These are phyloP conservation scores for Eumacrocentrus americanus DNA, from an alignment of 2,888 invertebrate genomes.

Conservation along the genomic window DNA sequence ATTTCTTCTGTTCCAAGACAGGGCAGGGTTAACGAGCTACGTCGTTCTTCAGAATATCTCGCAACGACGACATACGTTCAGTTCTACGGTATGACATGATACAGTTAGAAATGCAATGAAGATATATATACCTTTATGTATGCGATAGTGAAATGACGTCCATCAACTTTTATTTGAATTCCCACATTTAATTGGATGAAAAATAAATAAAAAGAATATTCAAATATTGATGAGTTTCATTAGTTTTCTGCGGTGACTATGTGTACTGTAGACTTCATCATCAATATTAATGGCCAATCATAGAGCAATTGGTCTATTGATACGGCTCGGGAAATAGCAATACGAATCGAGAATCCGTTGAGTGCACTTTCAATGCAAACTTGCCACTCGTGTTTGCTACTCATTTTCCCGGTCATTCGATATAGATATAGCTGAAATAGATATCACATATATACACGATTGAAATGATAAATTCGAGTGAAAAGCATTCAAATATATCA, in stretches of 20 bases:
- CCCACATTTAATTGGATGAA: neutral
- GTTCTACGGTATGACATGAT: constrained; percentile 23
- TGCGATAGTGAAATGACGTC: constrained; percentile 1
- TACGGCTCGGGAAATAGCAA: too few relatives aligned
- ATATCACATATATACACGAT: neutral
- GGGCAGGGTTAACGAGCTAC: constrained; percentile 44
- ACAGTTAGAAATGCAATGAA: constrained; percentile 23
- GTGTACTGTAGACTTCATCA: too few relatives aligned
- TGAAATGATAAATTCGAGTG: constrained; percentile 25
- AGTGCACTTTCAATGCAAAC: constrained; percentile 5
- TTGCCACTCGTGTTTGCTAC: constrained; percentile 5
- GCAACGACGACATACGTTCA: constrained; percentile 15
- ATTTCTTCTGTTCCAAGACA: constrained; percentile 34
- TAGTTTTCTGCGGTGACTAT: too few relatives aligned
- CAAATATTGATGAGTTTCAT: too few relatives aligned
- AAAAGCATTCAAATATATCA: constrained; percentile 29
- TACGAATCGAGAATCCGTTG: too few relatives aligned
- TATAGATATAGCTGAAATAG: neutral
- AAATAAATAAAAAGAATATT: too few relatives aligned
- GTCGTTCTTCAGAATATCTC: constrained; percentile 32
- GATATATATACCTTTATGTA: neutral
- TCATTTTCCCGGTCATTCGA: neutral
- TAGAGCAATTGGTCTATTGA: too few relatives aligned
- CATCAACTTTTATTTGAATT: neutral
- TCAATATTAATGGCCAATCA: too few relatives aligned